These are phyloP conservation scores for Lagria hirta DNA, from an alignment of 2,888 invertebrate species.

Conservation along the genomic window DNA sequence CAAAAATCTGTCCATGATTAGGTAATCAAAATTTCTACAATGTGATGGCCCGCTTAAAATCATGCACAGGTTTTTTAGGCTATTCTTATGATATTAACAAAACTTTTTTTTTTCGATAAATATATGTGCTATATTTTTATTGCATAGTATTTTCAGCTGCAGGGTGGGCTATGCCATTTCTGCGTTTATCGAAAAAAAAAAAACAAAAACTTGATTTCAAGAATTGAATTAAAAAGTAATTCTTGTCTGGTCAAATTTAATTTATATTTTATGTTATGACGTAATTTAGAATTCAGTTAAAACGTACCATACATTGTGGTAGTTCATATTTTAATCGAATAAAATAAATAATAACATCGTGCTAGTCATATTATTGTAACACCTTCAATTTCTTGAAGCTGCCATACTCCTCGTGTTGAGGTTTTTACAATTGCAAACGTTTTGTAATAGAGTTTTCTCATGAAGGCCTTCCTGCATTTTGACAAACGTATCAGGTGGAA, in stretches of 20 bases:
- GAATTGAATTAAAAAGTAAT: constrained; percentile 6
- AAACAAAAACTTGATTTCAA: too few species aligned
- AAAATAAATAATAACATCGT: too few species aligned
- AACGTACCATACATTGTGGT: too few species aligned
- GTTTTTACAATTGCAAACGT: constrained; percentile 36
- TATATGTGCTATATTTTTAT: constrained; percentile 12
- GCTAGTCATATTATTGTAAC: too few species aligned
- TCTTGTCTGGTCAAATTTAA: constrained; percentile 18
- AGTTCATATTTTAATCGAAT: too few species aligned
- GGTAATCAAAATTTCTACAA: constrained; percentile 28
- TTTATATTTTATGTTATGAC: constrained; percentile 15
- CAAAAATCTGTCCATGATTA: constrained; percentile 46
- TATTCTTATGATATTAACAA: constrained; percentile 27
- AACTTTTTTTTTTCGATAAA: constrained; percentile 18
- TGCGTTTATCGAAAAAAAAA: constrained; percentile 19
- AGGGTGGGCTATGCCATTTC: constrained; percentile 13
- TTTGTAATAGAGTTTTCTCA: constrained; percentile 40
- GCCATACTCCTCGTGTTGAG: constrained; percentile 1
- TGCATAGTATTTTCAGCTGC: constrained; percentile 17
- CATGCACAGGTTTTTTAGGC: constrained; percentile 39
- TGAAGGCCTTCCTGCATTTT: constrained; percentile 43
- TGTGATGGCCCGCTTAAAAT: constrained; percentile 33
- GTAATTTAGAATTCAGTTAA: constrained; percentile 17
- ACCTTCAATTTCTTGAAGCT: constrained; percentile 5
- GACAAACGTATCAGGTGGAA: constrained; percentile 50